Percentiles rank a stretch among this genome's conserved stretches.
Evolutionary conservation across 2,797 vertebrate species (phyloP).

Genomic region (Chaenodraco wilsoni): DNA sequence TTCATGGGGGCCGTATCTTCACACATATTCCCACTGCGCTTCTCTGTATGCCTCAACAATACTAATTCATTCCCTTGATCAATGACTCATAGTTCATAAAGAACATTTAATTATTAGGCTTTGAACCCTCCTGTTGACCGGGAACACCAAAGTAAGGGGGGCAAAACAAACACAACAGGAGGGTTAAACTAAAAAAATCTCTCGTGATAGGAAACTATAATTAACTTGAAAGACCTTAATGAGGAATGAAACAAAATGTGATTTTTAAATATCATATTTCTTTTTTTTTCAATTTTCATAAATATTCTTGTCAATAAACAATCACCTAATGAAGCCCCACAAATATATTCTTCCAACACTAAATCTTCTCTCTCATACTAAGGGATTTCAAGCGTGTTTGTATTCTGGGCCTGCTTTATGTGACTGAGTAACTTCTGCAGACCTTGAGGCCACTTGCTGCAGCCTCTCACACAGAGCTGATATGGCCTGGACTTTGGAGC

Average conservation of each 20-base stretch:
- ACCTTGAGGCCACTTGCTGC: neutral
- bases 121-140: neutral
- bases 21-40: slow-evolving; percentile 17
- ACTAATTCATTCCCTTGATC: slow-evolving; percentile 14
- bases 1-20: slow-evolving; percentile 33
- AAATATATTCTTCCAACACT: neutral
- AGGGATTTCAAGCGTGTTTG: slow-evolving; percentile 2
- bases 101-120: slow-evolving; percentile 1
- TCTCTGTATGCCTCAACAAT: slow-evolving; percentile 6
- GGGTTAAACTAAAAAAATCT: too few species aligned
- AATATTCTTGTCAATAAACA: neutral
- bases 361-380: neutral
- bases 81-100: neutral
- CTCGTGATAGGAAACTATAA: neutral
- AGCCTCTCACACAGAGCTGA: neutral
- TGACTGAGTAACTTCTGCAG: neutral
- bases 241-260: neutral
- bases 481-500: neutral
- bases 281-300: neutral
- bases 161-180: too few species aligned
- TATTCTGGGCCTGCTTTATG: neutral
- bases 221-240: neutral
- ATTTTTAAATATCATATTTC: neutral
- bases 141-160: too few species aligned
- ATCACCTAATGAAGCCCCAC: neutral